phyloP scores from a whole-genome alignment of 1,140 invertebrate species.

The Drosophila pseudoobscura region DNA sequence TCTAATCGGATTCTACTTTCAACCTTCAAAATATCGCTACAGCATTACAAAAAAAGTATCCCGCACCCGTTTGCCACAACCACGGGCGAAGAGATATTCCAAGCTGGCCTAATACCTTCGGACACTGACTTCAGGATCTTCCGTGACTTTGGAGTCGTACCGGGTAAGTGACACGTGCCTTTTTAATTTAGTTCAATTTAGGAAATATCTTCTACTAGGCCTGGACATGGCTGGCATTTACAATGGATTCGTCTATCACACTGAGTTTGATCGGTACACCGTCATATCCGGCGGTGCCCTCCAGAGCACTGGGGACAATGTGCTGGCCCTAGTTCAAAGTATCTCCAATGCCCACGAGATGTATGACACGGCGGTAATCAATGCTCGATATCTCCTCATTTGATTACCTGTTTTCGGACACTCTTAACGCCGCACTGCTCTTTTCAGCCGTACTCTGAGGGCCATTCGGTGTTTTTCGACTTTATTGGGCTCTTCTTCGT shows the following conservation, averaged over 20 bases:
- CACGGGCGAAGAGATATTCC: conserved; percentile 92
- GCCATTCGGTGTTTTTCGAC: conserved; percentile 91
- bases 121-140: conserved; percentile 95
- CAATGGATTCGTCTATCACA: conserved; percentile 97
- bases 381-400: no score
- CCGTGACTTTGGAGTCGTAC: conserved; percentile 86
- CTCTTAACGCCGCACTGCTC: no score
- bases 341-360: conserved; percentile 87
- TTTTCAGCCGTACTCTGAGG: conserved; percentile 61
- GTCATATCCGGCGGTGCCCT: conserved; percentile 91
- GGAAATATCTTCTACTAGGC: conserved; percentile 10
- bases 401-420: no score
- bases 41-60: conserved; percentile 91
- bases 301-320: conserved; percentile 91
- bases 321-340: conserved; percentile 87
- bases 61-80: conserved; percentile 92
- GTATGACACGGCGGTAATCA: conserved; percentile 77
- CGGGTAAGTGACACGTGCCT: conserved; percentile 48
- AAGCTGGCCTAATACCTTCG: conserved; percentile 92
- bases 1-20: conserved; percentile 85
- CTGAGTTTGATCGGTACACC: conserved; percentile 90
- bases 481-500: conserved; percentile 89
- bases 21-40: conserved; percentile 35
- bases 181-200: not conserved
- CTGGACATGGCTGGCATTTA: conserved; percentile 95